phyloP scores from a whole-genome alignment of 2,113 vertebrate species.

The Muscicapa adusta region DNA sequence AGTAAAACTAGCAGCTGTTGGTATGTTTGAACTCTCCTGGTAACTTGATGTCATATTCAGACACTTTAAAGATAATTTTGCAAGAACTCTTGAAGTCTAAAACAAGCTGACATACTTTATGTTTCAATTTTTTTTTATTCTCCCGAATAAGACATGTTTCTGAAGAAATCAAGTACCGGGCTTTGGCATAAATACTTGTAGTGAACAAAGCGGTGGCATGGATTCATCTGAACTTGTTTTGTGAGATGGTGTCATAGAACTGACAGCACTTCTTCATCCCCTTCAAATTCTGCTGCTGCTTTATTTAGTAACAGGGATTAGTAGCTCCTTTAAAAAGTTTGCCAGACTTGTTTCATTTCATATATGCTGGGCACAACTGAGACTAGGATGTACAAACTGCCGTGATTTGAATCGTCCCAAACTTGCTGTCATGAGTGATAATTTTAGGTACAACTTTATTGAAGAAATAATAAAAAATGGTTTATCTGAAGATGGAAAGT shows the following conservation, averaged over 20 bases:
- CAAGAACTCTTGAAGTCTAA: not conserved
- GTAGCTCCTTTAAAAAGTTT: constrained; percentile 31
- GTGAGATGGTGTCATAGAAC: not conserved
- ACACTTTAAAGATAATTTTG: not conserved
- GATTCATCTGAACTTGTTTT: not conserved
- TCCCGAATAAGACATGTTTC: not conserved
- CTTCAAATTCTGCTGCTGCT: not conserved
- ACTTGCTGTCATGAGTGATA: not conserved
- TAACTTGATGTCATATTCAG: not conserved
- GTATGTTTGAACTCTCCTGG: not conserved
- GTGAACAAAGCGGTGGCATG: not conserved
- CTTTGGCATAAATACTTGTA: not conserved
- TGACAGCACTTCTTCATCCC: constrained; percentile 11
- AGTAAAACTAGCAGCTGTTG: not conserved
- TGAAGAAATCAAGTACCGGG: not conserved
- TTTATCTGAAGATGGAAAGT: not conserved
- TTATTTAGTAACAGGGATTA: constrained; percentile 61
- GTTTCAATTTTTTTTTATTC: not conserved
- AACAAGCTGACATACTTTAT: not conserved
- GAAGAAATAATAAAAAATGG: not conserved
- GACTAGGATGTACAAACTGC: not conserved
- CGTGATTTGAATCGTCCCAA: not conserved
- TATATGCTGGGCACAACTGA: not conserved
- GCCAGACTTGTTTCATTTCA: constrained; percentile 14
- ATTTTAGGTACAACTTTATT: not conserved